Percentiles rank a stretch among this genome's conserved stretches.
Evolutionary conservation across 23 tunicate genomes (phyloP).

Genomic region (Styela clava): DNA sequence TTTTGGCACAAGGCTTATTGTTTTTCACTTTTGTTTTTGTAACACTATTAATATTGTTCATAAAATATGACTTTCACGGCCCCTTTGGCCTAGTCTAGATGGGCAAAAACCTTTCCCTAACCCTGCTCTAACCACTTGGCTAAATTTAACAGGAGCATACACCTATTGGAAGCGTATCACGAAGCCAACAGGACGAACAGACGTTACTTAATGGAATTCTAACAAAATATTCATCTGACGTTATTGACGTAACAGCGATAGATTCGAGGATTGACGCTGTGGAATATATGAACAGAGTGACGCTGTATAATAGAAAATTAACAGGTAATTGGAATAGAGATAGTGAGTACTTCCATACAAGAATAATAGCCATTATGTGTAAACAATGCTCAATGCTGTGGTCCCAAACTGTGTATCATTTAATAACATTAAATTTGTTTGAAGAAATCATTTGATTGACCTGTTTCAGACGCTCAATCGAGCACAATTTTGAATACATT

Average conservation of each 20-base stretch:
- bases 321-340: no score
- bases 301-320: constrained; percentile 41
- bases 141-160: constrained; percentile 29
- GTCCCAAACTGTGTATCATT: neutral
- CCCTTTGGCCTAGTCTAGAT: no score
- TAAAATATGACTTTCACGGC: no score
- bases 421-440: no score
- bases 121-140: constrained; percentile 5
- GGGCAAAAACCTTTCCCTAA: no score
- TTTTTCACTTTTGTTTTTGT: no score
- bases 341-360: neutral
- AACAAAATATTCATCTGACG: constrained; percentile 61
- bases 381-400: neutral
- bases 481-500: no score
- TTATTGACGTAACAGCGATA: constrained; percentile 73
- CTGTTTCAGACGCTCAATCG: no score
- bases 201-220: constrained; percentile 65
- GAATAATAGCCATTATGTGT: neutral
- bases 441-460: no score
- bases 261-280: constrained; percentile 86
- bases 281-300: constrained; percentile 85
- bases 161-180: constrained; percentile 54
- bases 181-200: constrained; percentile 69
- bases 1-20: no score
- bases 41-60: no score